phyloP scores from a whole-genome alignment of 2,113 vertebrate genomes.

The Coreoperca whiteheadi region DNA sequence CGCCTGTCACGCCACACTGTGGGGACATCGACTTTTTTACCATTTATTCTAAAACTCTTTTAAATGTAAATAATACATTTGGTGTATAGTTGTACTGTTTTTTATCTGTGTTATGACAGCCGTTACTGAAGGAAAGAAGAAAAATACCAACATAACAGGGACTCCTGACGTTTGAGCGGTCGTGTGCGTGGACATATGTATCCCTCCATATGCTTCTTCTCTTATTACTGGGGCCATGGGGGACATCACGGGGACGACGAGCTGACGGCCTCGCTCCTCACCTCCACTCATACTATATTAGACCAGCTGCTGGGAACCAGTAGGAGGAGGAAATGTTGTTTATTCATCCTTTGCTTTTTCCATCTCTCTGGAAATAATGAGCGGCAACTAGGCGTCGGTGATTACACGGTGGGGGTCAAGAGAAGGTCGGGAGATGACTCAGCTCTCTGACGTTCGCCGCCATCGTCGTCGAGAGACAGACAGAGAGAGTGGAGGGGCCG shows the following conservation, averaged over 20 bases:
- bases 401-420: constrained; percentile 12
- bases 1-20: too few relatives aligned
- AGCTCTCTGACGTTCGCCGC: constrained; percentile 9
- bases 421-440: constrained; percentile 28
- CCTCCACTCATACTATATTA: not conserved
- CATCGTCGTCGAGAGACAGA: not conserved
- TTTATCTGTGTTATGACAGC: too few relatives aligned
- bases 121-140: too few relatives aligned
- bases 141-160: too few relatives aligned
- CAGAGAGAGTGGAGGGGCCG: not conserved
- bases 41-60: too few relatives aligned
- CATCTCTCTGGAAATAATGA: constrained; percentile 9
- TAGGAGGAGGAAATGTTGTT: not conserved
- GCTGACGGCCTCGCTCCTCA: not conserved
- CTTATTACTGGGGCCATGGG: not conserved
- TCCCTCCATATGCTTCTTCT: not conserved
- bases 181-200: too few relatives aligned
- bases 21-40: too few relatives aligned
- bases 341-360: not conserved
- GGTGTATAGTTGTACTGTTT: too few relatives aligned
- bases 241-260: not conserved
- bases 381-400: constrained; percentile 11
- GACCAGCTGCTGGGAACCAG: constrained; percentile 15
- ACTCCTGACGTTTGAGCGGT: too few relatives aligned
- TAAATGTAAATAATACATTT: too few relatives aligned